phyloP scores from a whole-genome alignment of 2,888 invertebrate genomes.

The Tortricodes alternella region DNA sequence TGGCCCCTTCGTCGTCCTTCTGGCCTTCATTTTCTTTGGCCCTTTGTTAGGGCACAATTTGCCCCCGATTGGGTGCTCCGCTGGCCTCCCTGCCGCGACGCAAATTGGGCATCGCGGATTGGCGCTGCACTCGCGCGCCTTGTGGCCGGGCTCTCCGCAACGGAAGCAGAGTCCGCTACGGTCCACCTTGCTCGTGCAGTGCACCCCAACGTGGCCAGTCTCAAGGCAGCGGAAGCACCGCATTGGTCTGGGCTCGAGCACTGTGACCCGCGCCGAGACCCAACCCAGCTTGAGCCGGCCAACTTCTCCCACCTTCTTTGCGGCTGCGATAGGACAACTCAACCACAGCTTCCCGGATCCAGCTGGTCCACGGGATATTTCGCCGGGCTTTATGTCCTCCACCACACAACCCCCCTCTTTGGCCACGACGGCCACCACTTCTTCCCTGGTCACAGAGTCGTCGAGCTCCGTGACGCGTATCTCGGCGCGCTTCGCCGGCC shows the following conservation, averaged over 20 bases:
- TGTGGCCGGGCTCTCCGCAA: slow-evolving; percentile 3
- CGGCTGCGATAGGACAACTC: neutral
- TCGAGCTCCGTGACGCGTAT: neutral
- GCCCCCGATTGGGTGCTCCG: neutral
- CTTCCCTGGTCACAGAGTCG: neutral
- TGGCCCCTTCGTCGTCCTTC: neutral
- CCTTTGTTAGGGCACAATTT: neutral
- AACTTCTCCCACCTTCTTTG: neutral
- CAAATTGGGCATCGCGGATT: neutral
- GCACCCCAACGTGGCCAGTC: neutral
- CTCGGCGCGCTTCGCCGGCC: neutral
- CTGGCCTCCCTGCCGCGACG: neutral
- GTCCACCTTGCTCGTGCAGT: neutral
- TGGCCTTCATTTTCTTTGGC: too few relatives aligned
- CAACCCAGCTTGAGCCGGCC: neutral
- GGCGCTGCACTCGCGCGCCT: neutral
- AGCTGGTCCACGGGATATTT: neutral
- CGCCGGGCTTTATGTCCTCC: neutral
- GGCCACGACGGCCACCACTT: neutral
- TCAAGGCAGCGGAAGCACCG: slow-evolving; percentile 4
- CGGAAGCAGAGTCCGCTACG: neutral
- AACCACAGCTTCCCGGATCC: neutral
- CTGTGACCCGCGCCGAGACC: neutral
- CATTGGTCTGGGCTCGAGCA: neutral
- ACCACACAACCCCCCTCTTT: neutral